Base-by-base conservation (phyloP, 35 echinoderm and acorn worm species). In the Apostichopus californicus region DNA sequence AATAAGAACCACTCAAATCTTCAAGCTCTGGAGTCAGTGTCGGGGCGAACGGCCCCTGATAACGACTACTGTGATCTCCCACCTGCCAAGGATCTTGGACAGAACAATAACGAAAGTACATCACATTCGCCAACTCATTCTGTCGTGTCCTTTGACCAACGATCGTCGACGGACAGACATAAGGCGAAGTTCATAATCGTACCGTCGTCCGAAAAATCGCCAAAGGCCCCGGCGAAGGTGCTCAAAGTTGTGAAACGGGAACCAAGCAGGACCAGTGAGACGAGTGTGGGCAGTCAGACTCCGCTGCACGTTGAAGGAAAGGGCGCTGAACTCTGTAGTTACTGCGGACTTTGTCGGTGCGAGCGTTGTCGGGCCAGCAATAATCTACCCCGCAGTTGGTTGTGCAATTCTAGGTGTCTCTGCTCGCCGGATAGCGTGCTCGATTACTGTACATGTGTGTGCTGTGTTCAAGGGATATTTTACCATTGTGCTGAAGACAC, bases 241-340 rank as follows among this genome's bases (percentile, higher is more conserved):
- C 77, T 97, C 6, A 97, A 94, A 94, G 91, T 94, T 56, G 93
- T 92, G 78, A 97, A 97, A 91, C 57, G 92, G 46, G 92, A 97
- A 26, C 64, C 78, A 9, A 95, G 90, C 89, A 86, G 94, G 58
- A 92, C 72, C 78, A 95, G 94, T 28, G 90, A 92, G 23, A 83
- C 77, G 12, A 94, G 95, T 56, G 95, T 88, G 20, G 55, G 56
- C 10, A 93, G 86, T 61, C 71, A 83, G 71, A 93, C 94, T 24
- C 90, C 94, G 4, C 70, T 92, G 15, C 93, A 91, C 83, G 81
- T 88, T n/a, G 94, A 95, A 81, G 94, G 95, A 61, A 97, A 93
- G 14, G 89, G 90, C 9, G 89, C 92, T 1, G 86, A 93, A 77
- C 86, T 91, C 28, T 97, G 95, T 90, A 85, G 53, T 13, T 70